Conservation (phyloP, 2,797 vertebrate species). For the Petrocephalus schoutedeni region DNA sequence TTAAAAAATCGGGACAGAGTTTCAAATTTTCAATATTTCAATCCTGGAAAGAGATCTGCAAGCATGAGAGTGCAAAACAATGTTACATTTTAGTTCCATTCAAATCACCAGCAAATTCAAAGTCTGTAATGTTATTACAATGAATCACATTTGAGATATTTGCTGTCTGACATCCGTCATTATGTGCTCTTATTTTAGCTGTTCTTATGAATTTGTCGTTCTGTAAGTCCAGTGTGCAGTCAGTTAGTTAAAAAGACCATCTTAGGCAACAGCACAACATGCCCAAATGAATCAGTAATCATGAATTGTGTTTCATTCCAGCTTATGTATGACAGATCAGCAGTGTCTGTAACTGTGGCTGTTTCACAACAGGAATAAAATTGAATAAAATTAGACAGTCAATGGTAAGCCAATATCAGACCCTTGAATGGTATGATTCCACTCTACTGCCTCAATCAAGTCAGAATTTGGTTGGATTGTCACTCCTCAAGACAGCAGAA, state of each 20-base stretch:
- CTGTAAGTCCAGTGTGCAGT: not conserved
- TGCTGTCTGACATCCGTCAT: not conserved
- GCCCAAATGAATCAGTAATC: not conserved
- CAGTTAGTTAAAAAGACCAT: not conserved
- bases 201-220: not conserved
- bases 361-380: not conserved
- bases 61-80: not conserved
- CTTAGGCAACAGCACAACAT: not conserved
- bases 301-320: too few species aligned
- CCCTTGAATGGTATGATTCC: not conserved
- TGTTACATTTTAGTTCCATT: not conserved
- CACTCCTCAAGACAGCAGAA: not conserved
- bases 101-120: not conserved
- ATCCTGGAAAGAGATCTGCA: not conserved
- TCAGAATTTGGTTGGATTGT: not conserved
- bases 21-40: not conserved
- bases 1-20: not conserved
- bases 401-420: not conserved
- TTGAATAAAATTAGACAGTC: not conserved
- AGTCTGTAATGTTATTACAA: not conserved
- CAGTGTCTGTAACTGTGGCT: not conserved
- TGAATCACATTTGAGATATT: not conserved
- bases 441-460: not conserved
- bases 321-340: not conserved
- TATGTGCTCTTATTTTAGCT: not conserved